Base-by-base conservation (phyloP, 2,888 invertebrate genomes). In the Archips crataeganus region DNA sequence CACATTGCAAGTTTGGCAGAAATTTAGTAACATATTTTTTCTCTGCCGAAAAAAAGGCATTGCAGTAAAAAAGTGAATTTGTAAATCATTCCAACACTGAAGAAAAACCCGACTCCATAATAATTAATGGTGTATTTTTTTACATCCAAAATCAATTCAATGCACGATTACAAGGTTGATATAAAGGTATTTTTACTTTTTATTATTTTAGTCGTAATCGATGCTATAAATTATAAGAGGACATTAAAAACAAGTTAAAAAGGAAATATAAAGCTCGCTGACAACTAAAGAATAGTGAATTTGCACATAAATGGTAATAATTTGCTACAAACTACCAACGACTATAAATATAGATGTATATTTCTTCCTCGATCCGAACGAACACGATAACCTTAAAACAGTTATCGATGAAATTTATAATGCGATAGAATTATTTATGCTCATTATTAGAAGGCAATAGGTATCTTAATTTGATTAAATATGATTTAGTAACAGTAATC, bases 301-400 rank as follows among this genome's bases (percentile, higher is more conserved):
- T 88, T 85, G 82, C 82, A 83, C 84, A 86, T 88, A 87, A 88
- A 88, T 86, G 80, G 81, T 79, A 80, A 84, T 87, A 85, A 87
- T 87, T 85, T 85, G 85, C 84, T 81, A 84, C 85, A 84, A 85
- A 69, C 80, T 86, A 86, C 84, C 89, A 86, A 84, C 85, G 81
- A 79, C 63, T 45, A 69, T 72, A 82, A 84, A 88, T 87, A 85
- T 87, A 88, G 85, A 77, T 78, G 67, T 69, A 66, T 67, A 79
- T 77, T 75, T 75, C 70, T 75, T 77, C 78, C 77, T 75, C 78
- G 74, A 78, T 77, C 75, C 66, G 49, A 78, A 75, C 75, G 71
- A 78, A 79, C 76, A 74, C 60, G 75, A 70, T 78, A 80, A 79
- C 80, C 75, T 71, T 60, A 75, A 77, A 80, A 82, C 77, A 76